Conservation (phyloP, 23 tunicate species). For the Phallusia fumigata region DNA sequence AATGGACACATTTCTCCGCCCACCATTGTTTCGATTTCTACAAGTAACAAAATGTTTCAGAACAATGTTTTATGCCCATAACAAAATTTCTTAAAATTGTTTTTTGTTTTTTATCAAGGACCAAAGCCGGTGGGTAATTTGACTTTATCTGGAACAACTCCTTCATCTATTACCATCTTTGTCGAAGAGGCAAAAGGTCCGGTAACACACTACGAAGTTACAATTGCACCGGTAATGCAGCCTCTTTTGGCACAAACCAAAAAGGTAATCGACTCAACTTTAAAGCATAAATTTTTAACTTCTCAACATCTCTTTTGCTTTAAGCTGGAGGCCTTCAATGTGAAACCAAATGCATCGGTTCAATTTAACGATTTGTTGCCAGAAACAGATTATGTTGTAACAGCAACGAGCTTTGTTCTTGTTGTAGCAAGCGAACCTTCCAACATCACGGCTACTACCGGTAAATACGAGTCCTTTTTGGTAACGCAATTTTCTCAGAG, state of each 20-base stretch:
- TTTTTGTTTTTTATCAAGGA: neutral
- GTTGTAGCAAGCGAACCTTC: constrained; percentile 12
- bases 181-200: neutral
- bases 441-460: constrained; percentile 4
- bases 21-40: neutral
- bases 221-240: neutral
- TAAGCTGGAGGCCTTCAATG: neutral
- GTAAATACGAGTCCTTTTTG: neutral
- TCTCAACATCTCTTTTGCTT: neutral
- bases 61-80: too few species aligned
- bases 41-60: constrained; percentile 22
- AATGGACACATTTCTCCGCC: constrained; percentile 16
- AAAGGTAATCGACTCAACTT: neutral
- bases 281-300: too few species aligned
- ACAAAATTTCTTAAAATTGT: too few species aligned
- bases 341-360: neutral
- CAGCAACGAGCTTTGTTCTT: neutral
- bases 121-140: neutral
- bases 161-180: neutral
- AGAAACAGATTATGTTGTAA: constrained; percentile 15
- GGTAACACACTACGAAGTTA: neutral
- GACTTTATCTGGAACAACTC: neutral
- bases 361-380: constrained; percentile 14
- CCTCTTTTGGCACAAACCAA: neutral
- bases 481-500: neutral